phyloP scores from a whole-genome alignment of 1,140 invertebrate species.

The Chrysoperla carnea region DNA sequence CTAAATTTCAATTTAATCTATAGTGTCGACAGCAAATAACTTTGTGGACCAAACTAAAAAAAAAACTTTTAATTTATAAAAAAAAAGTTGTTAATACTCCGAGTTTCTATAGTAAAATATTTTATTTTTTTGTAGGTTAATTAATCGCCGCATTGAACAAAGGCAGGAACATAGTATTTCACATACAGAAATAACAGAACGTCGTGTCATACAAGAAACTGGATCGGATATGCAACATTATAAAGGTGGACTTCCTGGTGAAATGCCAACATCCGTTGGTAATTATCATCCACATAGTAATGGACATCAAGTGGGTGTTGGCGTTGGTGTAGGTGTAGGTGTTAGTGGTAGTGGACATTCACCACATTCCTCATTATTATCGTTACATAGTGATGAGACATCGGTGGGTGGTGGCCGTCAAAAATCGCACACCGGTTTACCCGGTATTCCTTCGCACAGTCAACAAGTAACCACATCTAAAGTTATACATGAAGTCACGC shows the following conservation, averaged over 20 bases:
- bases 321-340: no score
- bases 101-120: no score
- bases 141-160: slow-evolving; percentile 47
- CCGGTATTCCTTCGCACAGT: slow-evolving; percentile 10
- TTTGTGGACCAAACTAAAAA: no score
- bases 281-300: slow-evolving; percentile 23
- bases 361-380: slow-evolving; percentile 27
- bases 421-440: slow-evolving; percentile 23
- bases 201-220: slow-evolving; percentile 44
- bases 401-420: slow-evolving; percentile 18
- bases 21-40: no score
- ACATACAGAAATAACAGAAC: slow-evolving; percentile 46
- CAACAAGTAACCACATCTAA: slow-evolving; percentile 35
- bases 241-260: slow-evolving; percentile 13
- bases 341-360: slow-evolving; percentile 20
- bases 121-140: slow-evolving; percentile 28
- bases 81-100: no score
- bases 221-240: slow-evolving; percentile 44
- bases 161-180: slow-evolving; percentile 48
- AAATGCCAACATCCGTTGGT: neutral
- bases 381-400: slow-evolving; percentile 25
- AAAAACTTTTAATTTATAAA: no score
- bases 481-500: slow-evolving; percentile 26
- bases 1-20: no score
- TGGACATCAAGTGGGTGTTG: slow-evolving; percentile 16